Percentiles rank a stretch among this genome's conserved stretches.
These are phyloP conservation scores for Polietes domitor DNA, from an alignment of 2,888 invertebrate species.

Conservation along the genomic window DNA sequence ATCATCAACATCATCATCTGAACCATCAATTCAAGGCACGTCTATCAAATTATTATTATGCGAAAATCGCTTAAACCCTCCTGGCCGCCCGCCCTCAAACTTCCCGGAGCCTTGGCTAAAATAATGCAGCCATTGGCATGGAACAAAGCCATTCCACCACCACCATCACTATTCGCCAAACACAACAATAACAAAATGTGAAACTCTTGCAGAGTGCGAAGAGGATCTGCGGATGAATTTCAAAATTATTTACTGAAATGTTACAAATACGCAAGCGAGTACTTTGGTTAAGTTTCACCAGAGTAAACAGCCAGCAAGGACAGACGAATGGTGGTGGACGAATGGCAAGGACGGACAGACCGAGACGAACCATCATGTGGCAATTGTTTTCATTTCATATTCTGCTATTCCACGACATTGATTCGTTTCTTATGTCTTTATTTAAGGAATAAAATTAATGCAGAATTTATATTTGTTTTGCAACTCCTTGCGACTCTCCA, in stretches of 20 bases:
- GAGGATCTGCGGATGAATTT: conserved; percentile 71
- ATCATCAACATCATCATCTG: conserved; percentile 20
- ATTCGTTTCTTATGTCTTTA: conserved; percentile 6
- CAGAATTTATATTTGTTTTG: conserved; percentile 3
- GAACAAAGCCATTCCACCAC: not conserved
- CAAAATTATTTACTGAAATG: conserved; percentile 36
- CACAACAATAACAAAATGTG: not conserved
- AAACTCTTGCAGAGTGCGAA: conserved; percentile 25
- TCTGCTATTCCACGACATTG: not conserved
- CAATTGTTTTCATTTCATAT: conserved; percentile 25
- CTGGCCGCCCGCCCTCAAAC: not conserved
- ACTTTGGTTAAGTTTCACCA: conserved; percentile 19
- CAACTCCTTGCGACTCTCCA: not conserved
- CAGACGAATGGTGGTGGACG: not conserved
- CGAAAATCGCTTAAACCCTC: conserved; percentile 74
- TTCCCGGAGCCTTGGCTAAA: not conserved
- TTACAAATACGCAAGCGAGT: conserved; percentile 30
- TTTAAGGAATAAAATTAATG: not conserved
- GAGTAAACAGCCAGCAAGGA: not conserved
- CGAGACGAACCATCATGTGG: not conserved
- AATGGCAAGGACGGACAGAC: not conserved
- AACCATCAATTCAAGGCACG: conserved; percentile 76
- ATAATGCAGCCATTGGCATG: conserved; percentile 34
- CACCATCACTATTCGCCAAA: not conserved
- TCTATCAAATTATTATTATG: conserved; percentile 79